These are phyloP conservation scores for Clostera curtula DNA, from an alignment of 2,888 invertebrate species.

Conservation along the genomic window DNA sequence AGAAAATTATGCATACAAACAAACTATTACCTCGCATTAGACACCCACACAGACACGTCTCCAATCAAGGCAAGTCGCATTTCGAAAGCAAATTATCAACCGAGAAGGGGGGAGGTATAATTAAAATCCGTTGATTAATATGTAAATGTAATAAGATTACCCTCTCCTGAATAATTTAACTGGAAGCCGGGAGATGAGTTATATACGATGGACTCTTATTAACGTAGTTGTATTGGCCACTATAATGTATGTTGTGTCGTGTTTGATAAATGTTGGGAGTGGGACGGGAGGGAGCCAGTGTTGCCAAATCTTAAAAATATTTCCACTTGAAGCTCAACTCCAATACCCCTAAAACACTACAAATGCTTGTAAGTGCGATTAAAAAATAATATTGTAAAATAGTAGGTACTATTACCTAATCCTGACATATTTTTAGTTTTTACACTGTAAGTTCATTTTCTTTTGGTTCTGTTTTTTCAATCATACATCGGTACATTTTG, in stretches of 20 bases:
- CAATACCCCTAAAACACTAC: too few relatives aligned
- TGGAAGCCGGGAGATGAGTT: conserved; percentile 67
- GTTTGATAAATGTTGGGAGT: conserved; percentile 47
- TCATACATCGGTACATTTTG: too few relatives aligned
- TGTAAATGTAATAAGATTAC: conserved; percentile 99
- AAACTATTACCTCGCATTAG: conserved; percentile 51
- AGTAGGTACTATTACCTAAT: too few relatives aligned
- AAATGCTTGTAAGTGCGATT: too few relatives aligned
- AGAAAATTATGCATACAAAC: conserved; percentile 36
- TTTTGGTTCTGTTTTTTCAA: too few relatives aligned
- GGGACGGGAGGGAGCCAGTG: conserved; percentile 10
- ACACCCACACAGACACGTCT: conserved; percentile 48
- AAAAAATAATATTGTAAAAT: too few relatives aligned
- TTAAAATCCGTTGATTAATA: conserved; percentile 99
- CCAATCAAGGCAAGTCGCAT: conserved; percentile 69
- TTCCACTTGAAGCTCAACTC: too few relatives aligned
- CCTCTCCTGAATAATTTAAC: conserved; percentile 89
- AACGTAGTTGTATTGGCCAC: conserved; percentile 50
- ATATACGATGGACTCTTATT: conserved; percentile 60
- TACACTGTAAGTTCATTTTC: too few relatives aligned
- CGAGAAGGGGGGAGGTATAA: conserved; percentile 83
- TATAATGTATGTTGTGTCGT: conserved; percentile 41
- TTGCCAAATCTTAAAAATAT: too few relatives aligned
- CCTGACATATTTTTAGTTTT: too few relatives aligned
- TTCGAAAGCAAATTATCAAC: conserved; percentile 71